Evolutionary conservation across 1,140 invertebrate genomes (phyloP), one percentile per base, ranked within the genome.

Genomic region (Eurosta solidaginis): DNA sequence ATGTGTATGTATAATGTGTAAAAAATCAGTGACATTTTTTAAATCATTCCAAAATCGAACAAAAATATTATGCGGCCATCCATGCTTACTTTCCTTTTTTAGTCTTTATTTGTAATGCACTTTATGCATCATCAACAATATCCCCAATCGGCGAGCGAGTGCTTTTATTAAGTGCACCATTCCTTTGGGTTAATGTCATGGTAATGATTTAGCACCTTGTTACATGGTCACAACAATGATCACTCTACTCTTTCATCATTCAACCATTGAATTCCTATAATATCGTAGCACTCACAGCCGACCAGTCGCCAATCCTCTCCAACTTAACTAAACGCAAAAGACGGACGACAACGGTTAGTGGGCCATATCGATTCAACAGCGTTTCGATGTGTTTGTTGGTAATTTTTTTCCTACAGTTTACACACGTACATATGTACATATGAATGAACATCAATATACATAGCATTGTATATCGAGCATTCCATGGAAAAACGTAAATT

Each of bases 121-220:
- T 74, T 74, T 74, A 74, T 14, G 10, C 44, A 6, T 33, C 44
- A 47, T 74, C 73, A 74, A 74, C 73, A 74, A 22, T 27, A 40
- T 36, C 10, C 7, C 33, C 33, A 68, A 42, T 68, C 59, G 59
- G 17, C 36, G 59, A 3, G 33, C 33, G 45, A 44, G 22, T 76
- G 84, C 84, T 85, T 85, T 86, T 84, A 86, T 86, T 84, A 86
- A 86, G 84, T 86, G 83, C 83, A 81, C 84, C 82, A 83, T 86
- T 84, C 81, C 83, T 86, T 85, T 82, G 84, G 84, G 84, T 86
- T 86, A 86, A 86, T 86, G 84, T 86, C 84, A 83, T 78, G 77
- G 84, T 82, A 86, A 86, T 86, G 84, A 86, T 86, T 86, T 86
- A 86, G 84, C 84, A 86, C 82, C 84, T 86, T 84, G 84, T 86